Evolutionary conservation across 2,797 vertebrate species (phyloP), one percentile per base, ranked within the genome.

Genomic region (Danio aesculapii): DNA sequence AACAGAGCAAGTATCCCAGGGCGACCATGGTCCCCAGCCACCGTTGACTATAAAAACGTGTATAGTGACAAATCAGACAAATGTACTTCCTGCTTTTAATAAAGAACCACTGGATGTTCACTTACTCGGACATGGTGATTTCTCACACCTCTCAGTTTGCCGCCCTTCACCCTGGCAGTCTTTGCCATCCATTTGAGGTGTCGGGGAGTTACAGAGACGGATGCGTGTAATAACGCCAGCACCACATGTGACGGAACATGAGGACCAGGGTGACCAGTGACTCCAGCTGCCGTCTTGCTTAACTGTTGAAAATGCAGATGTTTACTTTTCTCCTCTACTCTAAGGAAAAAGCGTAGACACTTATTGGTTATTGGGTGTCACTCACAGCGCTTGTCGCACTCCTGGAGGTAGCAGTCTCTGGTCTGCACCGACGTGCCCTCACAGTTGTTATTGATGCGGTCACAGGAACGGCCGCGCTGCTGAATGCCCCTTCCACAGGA

Each of bases 241-340:
- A 11, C 97, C 98, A 49, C 98, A 99, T 19, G 96, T 97, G 87
- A 98, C 97, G 0, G 98, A 99, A 88, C 98, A 99, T 0, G 97
- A 98, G 0, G 98, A 99, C 98, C 98, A 99, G 0, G 98, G 98
- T 0, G 98, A 99, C 98, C 98, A 99, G 76, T 98, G 96, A 90
- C 98, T 99, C 98, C 98, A 99, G 87, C 92, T 95, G 63, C 98
- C 98, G 77, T 99, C 97, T 91, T 99, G 98, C 91, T 97, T 98
- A 93, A 99, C 98, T 97, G 84, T 64, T 49, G 7, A 72, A 21
- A 64, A 16, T 9, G 2, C 63, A 68, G 39, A 13, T 47, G 46
- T 11, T 69, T 43, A 10, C 43, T 61, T 74, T 62, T 53, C 16
- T 43, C 30, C 46, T 7, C 8, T 8, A 19, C 7, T 6, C 3